Evolutionary conservation across 2,888 invertebrate species (phyloP), one percentile per base, ranked within the genome.

Genomic region (Drosophila sordidula): DNA sequence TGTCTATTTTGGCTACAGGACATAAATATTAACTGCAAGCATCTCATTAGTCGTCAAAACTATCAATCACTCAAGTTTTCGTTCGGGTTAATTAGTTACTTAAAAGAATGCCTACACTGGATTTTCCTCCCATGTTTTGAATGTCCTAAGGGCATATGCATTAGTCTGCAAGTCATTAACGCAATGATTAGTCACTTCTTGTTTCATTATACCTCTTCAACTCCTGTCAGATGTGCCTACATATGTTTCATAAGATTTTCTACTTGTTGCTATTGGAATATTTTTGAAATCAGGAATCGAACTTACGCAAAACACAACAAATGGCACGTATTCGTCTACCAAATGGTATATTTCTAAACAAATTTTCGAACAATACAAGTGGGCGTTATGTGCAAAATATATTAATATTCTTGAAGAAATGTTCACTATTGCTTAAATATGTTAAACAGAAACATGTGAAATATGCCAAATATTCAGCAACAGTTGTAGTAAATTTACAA

Each of bases 111-210:
- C 32, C 32, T 36, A 32, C 32, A 32, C 41, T 39, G 49, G n/a
- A 44, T 63, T 56, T 50, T 25, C 25, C 59, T 66, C 51, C 42
- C 72, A 66, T 54, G 44, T 6, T 49, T n/a, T 16, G 14, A 11
- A 42, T 58, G 62, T 66, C 67, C 70, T 55, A 32, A 54, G 75
- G 75, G 62, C 56, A 68, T 69, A 69, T 80, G 69, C 77, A 85
- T 82, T 86, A 70, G 67, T 78, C 75, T 72, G 70, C 47, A 67
- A 78, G 68, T 80, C 86, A 82, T 82, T 86, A 83, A 62, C 44
- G 61, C 36, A 72, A 55, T 81, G 78, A 82, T 70, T 69, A 78
- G 68, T 69, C 57, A 64, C 61, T 65, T 58, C 36, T 46, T 22
- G 26, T 42, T 22, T 25, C 47, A 58, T 75, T 75, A 55, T 39